Evolutionary conservation across 2,113 vertebrate species (phyloP), one percentile per base, ranked within the genome.

Genomic region (Oncorhynchus kisutch): DNA sequence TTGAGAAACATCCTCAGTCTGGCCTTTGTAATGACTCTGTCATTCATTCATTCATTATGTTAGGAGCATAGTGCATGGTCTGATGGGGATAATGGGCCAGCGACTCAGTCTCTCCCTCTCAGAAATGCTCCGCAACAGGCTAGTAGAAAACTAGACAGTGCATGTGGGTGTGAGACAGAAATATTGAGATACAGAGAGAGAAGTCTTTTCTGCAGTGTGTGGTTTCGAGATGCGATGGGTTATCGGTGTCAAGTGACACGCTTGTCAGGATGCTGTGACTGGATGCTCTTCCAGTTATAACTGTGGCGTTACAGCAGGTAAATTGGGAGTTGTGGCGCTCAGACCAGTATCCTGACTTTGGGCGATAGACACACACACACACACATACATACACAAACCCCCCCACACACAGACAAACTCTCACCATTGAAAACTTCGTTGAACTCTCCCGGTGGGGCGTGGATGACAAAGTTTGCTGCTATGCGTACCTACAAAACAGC

Each of bases 361-460:
- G n/a, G 14, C 5, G 5, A 69, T 14, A 39, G 4, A 69, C 39
- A 70, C 18, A 60, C 57, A n/a, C 13, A n/a, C 16, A 71, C 4
- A 18, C 14, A 59, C 12, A n/a, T n/a, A n/a, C n/a, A n/a, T n/a
- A 59, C 16, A 66, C 3, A 31, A 5, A 48, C 69, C 5, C 31
- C 31, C 34, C 34, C 39, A 34, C 3, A 9, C 29, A 59, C n/a
- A 45, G 1, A 54, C 25, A 27, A 22, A 64, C 22, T 9, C 59
- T 95, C 80, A 98, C 97, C 97, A 83, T 98, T 98, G 91, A 98
- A 98, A 54, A 98, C 97, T 80, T 98, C 96, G 85, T 98, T 98
- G 91, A 98, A 98, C 91, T 98, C 97, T 91, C 97, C 97, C 86
- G 96, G 97, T 72, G 97, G 97, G 82, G 97, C 95, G 77, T 98